These are phyloP conservation scores for Dendrolimus pini DNA, from an alignment of 2,888 invertebrate species.

Conservation along the genomic window DNA sequence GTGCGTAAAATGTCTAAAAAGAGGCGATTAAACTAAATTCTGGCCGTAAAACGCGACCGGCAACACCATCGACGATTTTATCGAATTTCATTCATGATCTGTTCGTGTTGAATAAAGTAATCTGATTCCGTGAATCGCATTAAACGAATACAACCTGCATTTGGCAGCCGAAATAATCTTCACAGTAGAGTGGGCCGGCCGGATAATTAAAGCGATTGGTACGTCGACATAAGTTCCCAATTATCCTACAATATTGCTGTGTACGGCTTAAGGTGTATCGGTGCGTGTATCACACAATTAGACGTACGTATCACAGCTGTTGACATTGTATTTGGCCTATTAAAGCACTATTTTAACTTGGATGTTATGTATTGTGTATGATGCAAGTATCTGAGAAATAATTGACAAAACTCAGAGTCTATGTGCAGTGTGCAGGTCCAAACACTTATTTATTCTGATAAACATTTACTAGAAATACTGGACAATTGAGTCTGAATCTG, in stretches of 20 bases:
- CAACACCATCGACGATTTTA: slow-evolving; percentile 59
- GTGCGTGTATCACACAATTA: slow-evolving; percentile 5
- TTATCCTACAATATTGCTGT: slow-evolving; percentile 42
- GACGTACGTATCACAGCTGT: slow-evolving; percentile 1
- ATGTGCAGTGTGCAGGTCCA: too few relatives aligned
- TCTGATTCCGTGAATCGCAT: slow-evolving; percentile 57
- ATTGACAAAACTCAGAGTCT: too few relatives aligned
- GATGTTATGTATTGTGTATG: too few relatives aligned
- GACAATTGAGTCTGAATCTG: too few relatives aligned
- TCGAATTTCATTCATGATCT: slow-evolving; percentile 62
- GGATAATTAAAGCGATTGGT: slow-evolving; percentile 56
- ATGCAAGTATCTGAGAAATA: too few relatives aligned
- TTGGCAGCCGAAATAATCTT: slow-evolving; percentile 62
- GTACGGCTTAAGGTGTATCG: slow-evolving; percentile 40
- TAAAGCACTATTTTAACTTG: too few relatives aligned
- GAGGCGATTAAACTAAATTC: background rate
- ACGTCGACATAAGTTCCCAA: slow-evolving; percentile 63
- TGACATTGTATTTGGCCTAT: too few relatives aligned
- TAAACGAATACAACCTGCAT: slow-evolving; percentile 41
- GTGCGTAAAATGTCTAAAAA: background rate
- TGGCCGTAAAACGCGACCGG: slow-evolving; percentile 25
- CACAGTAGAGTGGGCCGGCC: slow-evolving; percentile 43
- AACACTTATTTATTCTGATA: too few relatives aligned
- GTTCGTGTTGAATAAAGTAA: slow-evolving; percentile 57
- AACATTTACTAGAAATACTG: too few relatives aligned